These are phyloP conservation scores for Oryzias melastigma DNA, from an alignment of 2,113 vertebrate species.

Conservation along the genomic window DNA sequence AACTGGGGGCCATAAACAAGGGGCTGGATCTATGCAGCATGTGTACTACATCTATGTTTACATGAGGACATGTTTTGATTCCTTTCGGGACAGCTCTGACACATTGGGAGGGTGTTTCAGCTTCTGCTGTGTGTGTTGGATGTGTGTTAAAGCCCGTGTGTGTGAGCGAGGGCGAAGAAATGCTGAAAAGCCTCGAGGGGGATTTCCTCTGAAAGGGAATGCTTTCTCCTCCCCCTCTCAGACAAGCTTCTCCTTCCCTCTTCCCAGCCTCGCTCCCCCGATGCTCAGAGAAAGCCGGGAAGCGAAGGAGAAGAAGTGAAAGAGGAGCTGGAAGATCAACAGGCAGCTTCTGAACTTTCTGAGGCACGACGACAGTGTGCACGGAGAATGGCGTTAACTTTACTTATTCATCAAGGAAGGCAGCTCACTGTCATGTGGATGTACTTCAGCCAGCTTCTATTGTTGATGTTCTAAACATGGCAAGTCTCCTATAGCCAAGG, in stretches of 20 bases:
- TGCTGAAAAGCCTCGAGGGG: conserved; percentile 79
- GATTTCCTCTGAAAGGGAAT: conserved; percentile 81
- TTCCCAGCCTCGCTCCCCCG: conserved; percentile 31
- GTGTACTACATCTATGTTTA: conserved; percentile 16
- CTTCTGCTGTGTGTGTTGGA: conserved; percentile 35
- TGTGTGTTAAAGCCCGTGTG: conserved; percentile 50
- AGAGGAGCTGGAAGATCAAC: conserved; percentile 59
- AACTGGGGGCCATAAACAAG: conserved; percentile 51
- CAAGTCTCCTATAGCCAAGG: conserved; percentile 26
- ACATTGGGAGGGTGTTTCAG: conserved; percentile 2
- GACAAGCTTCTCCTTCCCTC: conserved; percentile 28
- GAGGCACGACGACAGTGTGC: conserved; percentile 21
- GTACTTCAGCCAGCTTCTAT: conserved; percentile 22
- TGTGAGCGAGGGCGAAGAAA: conserved; percentile 54
- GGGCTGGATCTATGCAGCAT: conserved; percentile 46
- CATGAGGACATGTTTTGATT: conserved; percentile 12
- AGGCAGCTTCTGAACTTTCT: conserved; percentile 45
- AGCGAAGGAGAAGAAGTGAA: conserved; percentile 55
- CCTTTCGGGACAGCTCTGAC: neutral
- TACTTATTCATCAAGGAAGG: conserved; percentile 11
- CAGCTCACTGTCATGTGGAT: conserved; percentile 47
- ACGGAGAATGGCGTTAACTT: conserved; percentile 47
- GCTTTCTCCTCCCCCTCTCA: conserved; percentile 71
- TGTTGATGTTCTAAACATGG: conserved; percentile 55
- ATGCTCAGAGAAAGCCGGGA: conserved; percentile 41